Percentiles rank a stretch among this genome's conserved stretches.
Evolutionary conservation across 2,113 vertebrate genomes (phyloP).

Genomic region (Ploceus nigricollis): DNA sequence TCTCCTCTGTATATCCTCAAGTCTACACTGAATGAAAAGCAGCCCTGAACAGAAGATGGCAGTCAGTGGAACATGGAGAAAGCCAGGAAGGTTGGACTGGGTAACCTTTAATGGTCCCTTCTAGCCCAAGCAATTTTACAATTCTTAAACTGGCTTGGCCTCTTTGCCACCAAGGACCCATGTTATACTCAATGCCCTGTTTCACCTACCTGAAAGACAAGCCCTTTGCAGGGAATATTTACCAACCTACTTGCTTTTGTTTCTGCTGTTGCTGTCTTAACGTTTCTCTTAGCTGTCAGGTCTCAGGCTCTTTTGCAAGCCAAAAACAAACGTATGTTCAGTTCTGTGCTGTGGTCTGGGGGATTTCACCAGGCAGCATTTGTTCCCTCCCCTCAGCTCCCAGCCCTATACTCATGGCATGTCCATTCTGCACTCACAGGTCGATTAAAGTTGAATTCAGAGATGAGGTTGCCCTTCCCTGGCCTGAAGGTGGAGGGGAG

Average conservation of each 20-base stretch:
- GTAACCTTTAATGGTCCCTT: not conserved
- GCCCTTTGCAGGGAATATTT: not conserved
- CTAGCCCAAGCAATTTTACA: not conserved
- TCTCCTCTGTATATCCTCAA: not conserved
- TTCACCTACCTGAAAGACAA: not conserved
- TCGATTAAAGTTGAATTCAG: not conserved
- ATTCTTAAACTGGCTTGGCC: not conserved
- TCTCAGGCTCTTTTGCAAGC: not conserved
- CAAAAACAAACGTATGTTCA: not conserved
- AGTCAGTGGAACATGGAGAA: not conserved
- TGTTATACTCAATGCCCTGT: not conserved
- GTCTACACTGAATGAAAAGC: not conserved
- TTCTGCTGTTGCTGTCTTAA: not conserved
- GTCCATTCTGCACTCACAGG: not conserved
- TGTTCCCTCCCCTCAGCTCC: not conserved
- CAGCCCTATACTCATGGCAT: not conserved
- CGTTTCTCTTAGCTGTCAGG: not conserved
- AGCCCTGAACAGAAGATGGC: not conserved
- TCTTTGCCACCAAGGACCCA: not conserved
- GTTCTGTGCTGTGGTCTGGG: not conserved
- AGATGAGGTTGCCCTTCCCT: not conserved
- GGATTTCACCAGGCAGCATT: not conserved
- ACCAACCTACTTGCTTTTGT: not conserved
- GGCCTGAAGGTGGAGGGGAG: not conserved
- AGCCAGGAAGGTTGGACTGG: fast-evolving